These are phyloP conservation scores for Melopsittacus undulatus DNA, from an alignment of 2,797 vertebrate genomes.

Conservation along the genomic window DNA sequence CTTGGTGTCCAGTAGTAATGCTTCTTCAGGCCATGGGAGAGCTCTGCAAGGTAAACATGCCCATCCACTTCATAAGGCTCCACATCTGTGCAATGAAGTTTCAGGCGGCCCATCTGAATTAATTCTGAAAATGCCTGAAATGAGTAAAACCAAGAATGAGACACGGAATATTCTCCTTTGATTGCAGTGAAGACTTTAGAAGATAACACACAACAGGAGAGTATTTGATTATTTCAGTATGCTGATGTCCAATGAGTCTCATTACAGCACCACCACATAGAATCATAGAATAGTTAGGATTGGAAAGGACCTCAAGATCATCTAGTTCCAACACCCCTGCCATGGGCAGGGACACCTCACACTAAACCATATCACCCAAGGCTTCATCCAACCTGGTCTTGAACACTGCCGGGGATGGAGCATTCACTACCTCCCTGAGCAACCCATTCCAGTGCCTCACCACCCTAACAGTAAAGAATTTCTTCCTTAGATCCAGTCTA, in stretches of 20 bases:
- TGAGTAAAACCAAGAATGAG: neutral
- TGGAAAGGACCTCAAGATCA: too few relatives aligned
- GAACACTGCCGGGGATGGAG: too few relatives aligned
- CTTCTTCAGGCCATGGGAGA: conserved; percentile 79
- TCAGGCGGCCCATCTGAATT: conserved; percentile 76
- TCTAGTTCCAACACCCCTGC: too few relatives aligned
- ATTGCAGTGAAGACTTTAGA: neutral
- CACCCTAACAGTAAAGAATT: too few relatives aligned
- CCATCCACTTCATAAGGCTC: conserved; percentile 81
- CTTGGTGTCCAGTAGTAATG: conserved; percentile 81
- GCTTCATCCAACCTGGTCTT: too few relatives aligned
- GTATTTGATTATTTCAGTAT: neutral
- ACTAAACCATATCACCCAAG: too few relatives aligned
- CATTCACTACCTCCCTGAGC: too few relatives aligned
- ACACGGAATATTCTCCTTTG: rapidly evolving
- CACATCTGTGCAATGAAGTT: conserved; percentile 80
- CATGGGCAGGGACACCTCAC: too few relatives aligned
- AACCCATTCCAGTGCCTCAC: too few relatives aligned
- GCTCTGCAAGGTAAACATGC: conserved; percentile 78
- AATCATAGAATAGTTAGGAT: too few relatives aligned
- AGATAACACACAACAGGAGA: rapidly evolving
- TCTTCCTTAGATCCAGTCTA: too few relatives aligned
- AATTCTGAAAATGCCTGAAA: conserved; percentile 83
- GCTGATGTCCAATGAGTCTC: neutral
- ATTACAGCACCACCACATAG: neutral